Evolutionary conservation across 2,797 vertebrate species (phyloP), one percentile per base, ranked within the genome.

Genomic region (Dromococcyx pavoninus): DNA sequence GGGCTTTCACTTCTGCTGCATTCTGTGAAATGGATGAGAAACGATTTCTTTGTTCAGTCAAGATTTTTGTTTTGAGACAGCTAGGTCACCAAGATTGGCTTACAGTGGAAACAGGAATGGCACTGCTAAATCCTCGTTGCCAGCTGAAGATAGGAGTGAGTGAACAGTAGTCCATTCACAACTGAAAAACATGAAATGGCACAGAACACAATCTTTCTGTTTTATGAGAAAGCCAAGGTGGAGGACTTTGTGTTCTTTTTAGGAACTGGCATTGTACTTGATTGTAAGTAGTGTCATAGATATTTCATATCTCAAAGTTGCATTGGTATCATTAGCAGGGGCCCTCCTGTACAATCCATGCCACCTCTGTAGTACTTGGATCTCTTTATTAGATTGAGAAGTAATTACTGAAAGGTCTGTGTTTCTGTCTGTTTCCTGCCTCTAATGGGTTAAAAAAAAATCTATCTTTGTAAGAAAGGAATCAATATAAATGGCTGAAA

Each of bases 1-100:
- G 53, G 46, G 32, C 48, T 91, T 92, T 95, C 17, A 15, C 87
- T 92, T 74, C 33, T 32, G 24, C 41, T 80, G 24, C 44, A 5
- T 89, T 90, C 61, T 76, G 60, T 85, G 71, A 90, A 94, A 79
- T 48, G 71, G 51, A 66, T 71, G 71, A 93, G 57, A 91, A 93
- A 57, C 1, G 3, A 7, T 76, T 85, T 86, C 86, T 92, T 92
- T 82, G 65, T 91, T 87, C 57, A 61, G 61, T 58, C 57, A 64
- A 64, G 70, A 70, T 72, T 91, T 71, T 86, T 80, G 44, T 90
- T 85, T 57, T 18, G 82, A 79, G 67, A 50, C 37, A 85, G 71
- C 56, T 66, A 46, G 74, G 88, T 95, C 85, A 81, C 43, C 3
- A 1, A 71, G 50, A 62, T 27, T 91, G 76, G 56, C 60, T 88